These are phyloP conservation scores for Polylopha cassiicola DNA, from an alignment of 2,888 invertebrate species.

Conservation along the genomic window DNA sequence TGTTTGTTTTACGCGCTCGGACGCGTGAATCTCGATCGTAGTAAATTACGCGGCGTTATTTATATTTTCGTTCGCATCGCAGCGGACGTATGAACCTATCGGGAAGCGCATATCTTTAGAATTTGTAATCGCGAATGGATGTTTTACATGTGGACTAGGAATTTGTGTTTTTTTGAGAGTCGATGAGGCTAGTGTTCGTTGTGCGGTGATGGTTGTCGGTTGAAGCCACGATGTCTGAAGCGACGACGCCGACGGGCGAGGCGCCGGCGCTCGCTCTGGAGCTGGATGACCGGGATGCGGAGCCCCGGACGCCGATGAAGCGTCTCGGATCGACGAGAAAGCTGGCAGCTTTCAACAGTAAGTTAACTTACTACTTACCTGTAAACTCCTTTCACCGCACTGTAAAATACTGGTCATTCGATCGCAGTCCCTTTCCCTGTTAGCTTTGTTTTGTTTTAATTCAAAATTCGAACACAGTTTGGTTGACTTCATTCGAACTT, in stretches of 20 bases:
- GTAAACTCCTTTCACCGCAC: slow-evolving; percentile 8
- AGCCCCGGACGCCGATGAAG: slow-evolving; percentile 87
- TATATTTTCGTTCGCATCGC: slow-evolving; percentile 20
- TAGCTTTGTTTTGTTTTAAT: too few species aligned
- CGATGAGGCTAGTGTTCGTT: slow-evolving; percentile 20
- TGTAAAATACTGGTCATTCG: too few species aligned
- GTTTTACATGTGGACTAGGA: slow-evolving; percentile 20
- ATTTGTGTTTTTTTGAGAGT: slow-evolving; percentile 18
- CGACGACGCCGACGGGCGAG: slow-evolving; percentile 88
- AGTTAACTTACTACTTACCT: slow-evolving; percentile 54
- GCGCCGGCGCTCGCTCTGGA: slow-evolving; percentile 87
- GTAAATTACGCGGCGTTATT: slow-evolving; percentile 20
- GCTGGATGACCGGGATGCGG: slow-evolving; percentile 86
- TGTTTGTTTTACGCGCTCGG: slow-evolving; percentile 22
- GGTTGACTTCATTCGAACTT: too few species aligned
- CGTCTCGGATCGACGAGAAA: slow-evolving; percentile 88
- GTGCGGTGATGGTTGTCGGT: slow-evolving; percentile 21
- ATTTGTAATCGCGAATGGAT: slow-evolving; percentile 21
- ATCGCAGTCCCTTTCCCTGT: too few species aligned
- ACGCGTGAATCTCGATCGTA: slow-evolving; percentile 20
- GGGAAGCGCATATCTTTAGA: slow-evolving; percentile 17
- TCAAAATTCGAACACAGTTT: too few species aligned
- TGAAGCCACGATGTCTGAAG: slow-evolving; percentile 52
- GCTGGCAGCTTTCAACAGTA: slow-evolving; percentile 86
- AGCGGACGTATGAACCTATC: too few species aligned